phyloP scores from a whole-genome alignment of 2,888 invertebrate species.

The Amiota minor region DNA sequence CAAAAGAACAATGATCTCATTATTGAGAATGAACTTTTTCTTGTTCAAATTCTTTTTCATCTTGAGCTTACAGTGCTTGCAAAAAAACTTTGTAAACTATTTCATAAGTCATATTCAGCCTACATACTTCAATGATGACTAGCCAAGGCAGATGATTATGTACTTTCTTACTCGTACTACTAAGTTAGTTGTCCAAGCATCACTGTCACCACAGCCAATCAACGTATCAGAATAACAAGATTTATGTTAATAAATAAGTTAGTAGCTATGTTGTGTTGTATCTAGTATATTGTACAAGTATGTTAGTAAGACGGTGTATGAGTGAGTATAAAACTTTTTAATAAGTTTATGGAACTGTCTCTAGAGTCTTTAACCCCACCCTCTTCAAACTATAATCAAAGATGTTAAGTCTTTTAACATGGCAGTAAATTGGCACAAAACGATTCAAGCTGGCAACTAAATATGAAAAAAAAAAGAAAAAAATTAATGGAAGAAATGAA shows the following conservation, averaged over 20 bases:
- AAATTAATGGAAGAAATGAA: neutral
- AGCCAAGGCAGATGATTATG: no score
- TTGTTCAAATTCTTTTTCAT: no score
- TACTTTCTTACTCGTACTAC: no score
- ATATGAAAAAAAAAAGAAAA: neutral
- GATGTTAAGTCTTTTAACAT: conserved; percentile 9
- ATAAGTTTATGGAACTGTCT: conserved; percentile 32
- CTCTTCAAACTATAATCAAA: neutral
- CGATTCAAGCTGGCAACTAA: conserved; percentile 20
- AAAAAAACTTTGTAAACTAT: no score
- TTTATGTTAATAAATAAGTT: conserved; percentile 29
- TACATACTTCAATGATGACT: no score
- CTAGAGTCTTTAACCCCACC: neutral
- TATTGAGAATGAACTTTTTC: no score
- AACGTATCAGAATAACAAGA: conserved; percentile 27
- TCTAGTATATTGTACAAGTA: no score
- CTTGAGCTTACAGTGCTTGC: no score
- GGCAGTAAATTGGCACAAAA: conserved; percentile 25
- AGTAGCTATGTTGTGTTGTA: conserved; percentile 5
- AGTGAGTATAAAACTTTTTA: conserved; percentile 26
- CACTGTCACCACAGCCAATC: conserved; percentile 6
- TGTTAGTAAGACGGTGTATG: neutral
- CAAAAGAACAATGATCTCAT: no score
- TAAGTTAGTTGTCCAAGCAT: no score
- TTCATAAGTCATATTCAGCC: no score